Base-by-base conservation (phyloP, 2,888 invertebrate genomes). In the Lasioglossum vierecki region DNA sequence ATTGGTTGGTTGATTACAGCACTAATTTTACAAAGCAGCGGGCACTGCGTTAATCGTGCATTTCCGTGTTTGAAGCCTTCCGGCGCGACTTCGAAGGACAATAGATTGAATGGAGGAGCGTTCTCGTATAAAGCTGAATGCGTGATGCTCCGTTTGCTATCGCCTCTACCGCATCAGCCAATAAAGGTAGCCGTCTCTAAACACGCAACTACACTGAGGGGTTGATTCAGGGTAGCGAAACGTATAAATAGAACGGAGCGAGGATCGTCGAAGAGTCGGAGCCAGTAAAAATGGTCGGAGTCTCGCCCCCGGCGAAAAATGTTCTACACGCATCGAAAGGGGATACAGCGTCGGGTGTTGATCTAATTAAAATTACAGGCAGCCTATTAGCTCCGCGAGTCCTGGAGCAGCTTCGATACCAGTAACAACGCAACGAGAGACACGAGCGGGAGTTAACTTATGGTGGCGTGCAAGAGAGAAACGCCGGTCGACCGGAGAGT, bases 311-410 rank as follows among this genome's bases (percentile, higher is more conserved):
- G 60, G 22, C 26, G 35, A 41, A 85, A 85, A 87, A 78, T 74
- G 11, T 13, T 15, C 57, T 49, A 80, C 85, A 85, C 87, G 87
- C 44, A 77, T 74, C 82, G 85, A 77, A 82, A 80, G 71, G 85
- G 79, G 82, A 80, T 82, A 79, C 74, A 80, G 79, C 86, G 85
- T 83, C 89, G 88, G 89, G 89, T 89, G 89, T 88, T 88, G 89
- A 89, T 89, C 89, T 89, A 89, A 89, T 89, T 89, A 89, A 89
- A 89, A 89, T 89, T 89, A 89, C 88, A 84, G 84, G 82, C 85
- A 84, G 86, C 84, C 89, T 89, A 89, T 89, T 89, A 89, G 88
- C 88, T 85, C 49, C 76, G 63, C 81, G 82, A 83, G 87, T 66
- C 76, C 49, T 30, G 80, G 79, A 83, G 85, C 85, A 80, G 79